Evolutionary conservation across 2,113 vertebrate genomes (phyloP), one percentile per base, ranked within the genome.

Genomic region (Laticauda laticaudata): DNA sequence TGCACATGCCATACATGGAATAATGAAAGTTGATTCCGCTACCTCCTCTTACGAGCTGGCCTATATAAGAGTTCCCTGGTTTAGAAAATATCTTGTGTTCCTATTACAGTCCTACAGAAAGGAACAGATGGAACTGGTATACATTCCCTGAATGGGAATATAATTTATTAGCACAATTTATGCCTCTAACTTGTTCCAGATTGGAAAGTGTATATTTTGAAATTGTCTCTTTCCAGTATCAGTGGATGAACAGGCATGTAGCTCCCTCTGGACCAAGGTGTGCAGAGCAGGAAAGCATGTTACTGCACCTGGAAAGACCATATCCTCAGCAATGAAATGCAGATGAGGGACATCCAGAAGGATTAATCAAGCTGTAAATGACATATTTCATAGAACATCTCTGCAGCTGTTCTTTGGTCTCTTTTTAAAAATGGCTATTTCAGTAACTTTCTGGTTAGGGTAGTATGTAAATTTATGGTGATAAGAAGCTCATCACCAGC

Each of bases 161-260:
- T 94, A 89, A 94, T 95, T 95, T 93, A 94, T 96, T 86, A 95
- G 93, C 92, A 94, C 88, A 48, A n/a, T 2, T 0, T 53, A 95
- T 69, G 5, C 21, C 93, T 91, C 61, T 91, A 91, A 95, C 86
- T 85, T 14, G 0, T 92, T 96, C 92, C 93, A 95, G 93, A 53
- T 0, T 75, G 64, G 86, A 20, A 48, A 15, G 54, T 90, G 88
- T 56, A 34, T 29, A 0, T 86, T 75, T 91, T 91, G 93, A 29
- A 57, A 90, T 3, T 53, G 86, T 34, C 56, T 61, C 92, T 89
- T 92, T 18, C 59, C 75, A 55, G 69, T 11, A 0, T 20, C 2
- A 61, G 87, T 18, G 59, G 90, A 39, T 1, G 86, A 59, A 90
- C 91, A 64, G 53, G 87, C 26, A 43, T 34, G 2, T 14, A 23